Evolutionary conservation across 2,888 invertebrate genomes (phyloP).

Genomic region (Conchocele bisecta): DNA sequence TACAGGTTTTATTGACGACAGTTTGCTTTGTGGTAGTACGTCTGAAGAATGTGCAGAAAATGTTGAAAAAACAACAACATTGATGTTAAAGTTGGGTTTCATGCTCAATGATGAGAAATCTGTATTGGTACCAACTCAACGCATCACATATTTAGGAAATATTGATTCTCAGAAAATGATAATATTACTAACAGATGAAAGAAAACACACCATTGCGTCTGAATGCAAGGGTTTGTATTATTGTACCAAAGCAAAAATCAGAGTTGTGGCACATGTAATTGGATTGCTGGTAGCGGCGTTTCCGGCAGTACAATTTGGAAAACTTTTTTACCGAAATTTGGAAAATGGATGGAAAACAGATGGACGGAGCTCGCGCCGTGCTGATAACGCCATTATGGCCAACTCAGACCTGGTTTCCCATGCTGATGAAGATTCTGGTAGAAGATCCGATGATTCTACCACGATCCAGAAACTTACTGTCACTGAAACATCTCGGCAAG

Average conservation of each 20-base stretch:
- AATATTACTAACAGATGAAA: constrained; percentile 3
- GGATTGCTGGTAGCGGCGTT: constrained; percentile 26
- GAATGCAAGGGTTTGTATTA: constrained; percentile 7
- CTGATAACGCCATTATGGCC: constrained; percentile 10
- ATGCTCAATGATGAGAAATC: background rate
- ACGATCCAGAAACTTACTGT: constrained; percentile 7
- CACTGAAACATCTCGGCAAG: background rate
- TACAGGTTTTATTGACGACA: constrained; percentile 9
- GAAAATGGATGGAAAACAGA: background rate
- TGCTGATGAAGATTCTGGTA: constrained; percentile 11
- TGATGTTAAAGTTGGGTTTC: background rate
- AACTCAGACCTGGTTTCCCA: constrained; percentile 21
- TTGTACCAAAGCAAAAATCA: background rate
- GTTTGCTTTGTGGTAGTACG: background rate
- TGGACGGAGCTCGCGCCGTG: background rate
- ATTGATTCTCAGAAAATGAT: constrained; percentile 35
- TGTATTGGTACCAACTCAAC: constrained; percentile 1
- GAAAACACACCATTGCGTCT: background rate
- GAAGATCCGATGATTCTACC: constrained; percentile 16
- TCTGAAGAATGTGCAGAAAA: constrained; percentile 4
- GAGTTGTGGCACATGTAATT: constrained; percentile 27
- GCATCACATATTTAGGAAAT: constrained; percentile 29
- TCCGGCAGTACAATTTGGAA: constrained; percentile 13
- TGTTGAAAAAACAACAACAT: background rate
- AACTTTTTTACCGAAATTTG: background rate